phyloP scores from a whole-genome alignment of 2,888 invertebrate genomes.

The Diaperis boleti region DNA sequence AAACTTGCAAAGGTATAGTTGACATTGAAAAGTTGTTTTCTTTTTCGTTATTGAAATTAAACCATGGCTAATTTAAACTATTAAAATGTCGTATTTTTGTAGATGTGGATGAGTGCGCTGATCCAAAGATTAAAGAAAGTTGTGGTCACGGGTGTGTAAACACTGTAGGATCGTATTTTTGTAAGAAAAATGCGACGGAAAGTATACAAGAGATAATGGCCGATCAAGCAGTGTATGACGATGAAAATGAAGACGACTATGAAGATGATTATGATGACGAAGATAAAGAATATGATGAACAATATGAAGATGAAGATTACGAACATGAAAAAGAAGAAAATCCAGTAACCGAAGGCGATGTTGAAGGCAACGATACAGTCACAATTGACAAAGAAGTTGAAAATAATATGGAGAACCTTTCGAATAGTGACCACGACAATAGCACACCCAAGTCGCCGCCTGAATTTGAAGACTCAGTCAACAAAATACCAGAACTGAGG shows the following conservation, averaged over 20 bases:
- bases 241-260: constrained; percentile 45
- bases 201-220: constrained; percentile 30
- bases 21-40: constrained; percentile 9
- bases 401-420: neutral
- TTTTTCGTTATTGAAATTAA: neutral
- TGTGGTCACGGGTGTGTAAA: constrained; percentile 73
- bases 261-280: constrained; percentile 32
- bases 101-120: constrained; percentile 78
- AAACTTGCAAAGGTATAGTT: constrained; percentile 57
- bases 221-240: constrained; percentile 45
- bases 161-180: constrained; percentile 73
- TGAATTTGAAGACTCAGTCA: constrained; percentile 3
- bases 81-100: constrained; percentile 37
- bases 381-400: neutral
- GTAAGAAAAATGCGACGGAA: constrained; percentile 51
- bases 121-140: constrained; percentile 59
- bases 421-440: constrained; percentile 4
- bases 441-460: neutral
- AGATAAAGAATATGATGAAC: constrained; percentile 20
- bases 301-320: constrained; percentile 17
- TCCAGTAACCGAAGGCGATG: constrained; percentile 5
- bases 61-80: neutral
- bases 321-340: constrained; percentile 22
- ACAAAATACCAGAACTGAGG: constrained; percentile 4
- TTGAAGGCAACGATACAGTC: no score